These are phyloP conservation scores for Aurelia aurita complex sp. Pacific DNA, from an alignment of 30 jellyfish, hydroid and myxozoan genomes.

Conservation along the genomic window DNA sequence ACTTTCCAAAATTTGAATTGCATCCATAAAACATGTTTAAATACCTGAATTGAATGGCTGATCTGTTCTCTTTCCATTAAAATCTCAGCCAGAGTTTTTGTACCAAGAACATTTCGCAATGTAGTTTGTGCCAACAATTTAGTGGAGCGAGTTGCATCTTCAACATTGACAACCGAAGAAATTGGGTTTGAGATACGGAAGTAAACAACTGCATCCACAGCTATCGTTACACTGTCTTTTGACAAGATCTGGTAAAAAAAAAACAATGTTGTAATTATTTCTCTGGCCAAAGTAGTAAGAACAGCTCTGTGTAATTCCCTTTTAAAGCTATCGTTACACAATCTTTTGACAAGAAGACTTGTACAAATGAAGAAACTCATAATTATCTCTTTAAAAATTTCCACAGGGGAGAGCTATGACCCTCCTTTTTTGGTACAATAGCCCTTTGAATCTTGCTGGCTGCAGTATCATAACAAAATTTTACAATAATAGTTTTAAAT, in stretches of 20 bases:
- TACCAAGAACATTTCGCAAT: constrained; percentile 87
- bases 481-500: no score
- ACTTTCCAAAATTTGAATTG: no score
- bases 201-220: constrained; percentile 94
- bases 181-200: constrained; percentile 82
- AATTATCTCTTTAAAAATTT: no score
- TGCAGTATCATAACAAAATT: no score
- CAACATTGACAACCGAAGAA: constrained; percentile 88
- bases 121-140: constrained; percentile 89
- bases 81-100: constrained; percentile 85
- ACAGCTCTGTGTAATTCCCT: no score
- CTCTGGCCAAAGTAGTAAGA: no score
- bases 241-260: constrained; percentile 59
- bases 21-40: not conserved
- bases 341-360: no score
- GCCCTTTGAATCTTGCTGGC: no score
- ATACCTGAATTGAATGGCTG: constrained; percentile 90
- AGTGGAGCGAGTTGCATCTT: constrained; percentile 93
- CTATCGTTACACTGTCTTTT: constrained; percentile 92
- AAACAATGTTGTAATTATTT: not conserved
- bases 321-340: no score
- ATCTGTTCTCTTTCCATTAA: constrained; percentile 79
- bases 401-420: no score
- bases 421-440: no score
- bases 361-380: no score